These are phyloP conservation scores for Mormyrus proboscirostris DNA, from an alignment of 2,797 vertebrate species.

Conservation along the genomic window DNA sequence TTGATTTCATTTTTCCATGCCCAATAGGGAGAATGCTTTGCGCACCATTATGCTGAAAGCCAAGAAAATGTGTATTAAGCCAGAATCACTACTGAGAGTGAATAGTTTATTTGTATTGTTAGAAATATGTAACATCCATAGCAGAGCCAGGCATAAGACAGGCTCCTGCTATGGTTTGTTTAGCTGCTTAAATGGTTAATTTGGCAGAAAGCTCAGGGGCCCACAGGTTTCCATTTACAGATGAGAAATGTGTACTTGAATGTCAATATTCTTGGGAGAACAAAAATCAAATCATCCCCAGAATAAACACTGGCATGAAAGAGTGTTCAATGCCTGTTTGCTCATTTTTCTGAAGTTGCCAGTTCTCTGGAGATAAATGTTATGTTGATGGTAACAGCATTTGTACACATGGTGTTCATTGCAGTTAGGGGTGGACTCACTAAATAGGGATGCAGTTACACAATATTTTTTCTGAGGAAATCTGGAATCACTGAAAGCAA, in stretches of 20 bases:
- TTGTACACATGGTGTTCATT: background rate
- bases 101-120: background rate
- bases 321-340: background rate
- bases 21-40: background rate
- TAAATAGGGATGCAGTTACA: background rate
- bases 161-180: background rate
- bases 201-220: background rate
- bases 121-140: background rate
- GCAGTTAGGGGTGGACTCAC: background rate
- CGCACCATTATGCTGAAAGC: background rate
- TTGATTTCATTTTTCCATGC: background rate
- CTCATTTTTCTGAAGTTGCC: background rate
- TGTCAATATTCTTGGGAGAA: background rate
- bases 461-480: background rate
- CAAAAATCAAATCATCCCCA: background rate
- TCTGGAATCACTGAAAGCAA: background rate
- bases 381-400: background rate
- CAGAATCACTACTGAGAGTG: background rate
- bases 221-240: background rate
- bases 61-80: background rate
- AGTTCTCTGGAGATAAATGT: background rate
- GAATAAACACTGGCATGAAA: background rate
- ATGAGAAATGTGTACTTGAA: background rate
- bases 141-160: background rate
- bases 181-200: background rate